Evolutionary conservation across 2,797 vertebrate species (phyloP), one percentile per base, ranked within the genome.

Genomic region (Sorex maritimensis): DNA sequence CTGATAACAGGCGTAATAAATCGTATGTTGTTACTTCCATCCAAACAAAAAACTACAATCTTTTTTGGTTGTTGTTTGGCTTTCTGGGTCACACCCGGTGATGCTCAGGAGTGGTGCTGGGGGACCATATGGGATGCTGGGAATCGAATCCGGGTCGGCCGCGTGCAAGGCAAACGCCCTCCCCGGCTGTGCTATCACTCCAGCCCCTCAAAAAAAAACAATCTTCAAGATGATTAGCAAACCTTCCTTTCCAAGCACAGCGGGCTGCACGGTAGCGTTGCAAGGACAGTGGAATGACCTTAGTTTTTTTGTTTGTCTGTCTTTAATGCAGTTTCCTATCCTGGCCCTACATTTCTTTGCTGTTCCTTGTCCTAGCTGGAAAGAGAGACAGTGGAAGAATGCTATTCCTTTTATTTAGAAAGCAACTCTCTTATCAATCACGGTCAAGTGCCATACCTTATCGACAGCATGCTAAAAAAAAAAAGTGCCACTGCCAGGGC

Each of bases 191-290:
- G 34, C 34, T 34, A 34, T 34, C 34, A 34, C 34, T 34, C 34
- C 34, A 34, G 34, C 34, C 34, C 34, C 34, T 34, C 34, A 77
- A 93, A 92, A 84, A n/a, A 63, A 65, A 3, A 71, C 34, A 58
- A 61, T 30, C 79, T 93, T 65, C 85, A 85, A 41, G 55, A 61
- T 49, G 88, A 88, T 90, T 63, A 30, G 69, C 61, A 81, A 90
- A 91, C 5, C 44, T 28, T 61, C 61, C n/a, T 81, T 96, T 88
- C 73, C 58, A 86, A 86, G 41, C 65, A 85, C 38, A 67, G n/a
- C 3, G 84, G 30, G 49, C 74, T 78, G 34, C 93, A 68, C 0
- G 34, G 77, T 26, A 69, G 11, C 38, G 30, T 2, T 58, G 78
- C 72, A 86, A 77, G 75, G 19, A 34, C 13, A 68, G 52, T 23